Base-by-base conservation (phyloP, 2,888 invertebrate species). In the Branchellion lobata region DNA sequence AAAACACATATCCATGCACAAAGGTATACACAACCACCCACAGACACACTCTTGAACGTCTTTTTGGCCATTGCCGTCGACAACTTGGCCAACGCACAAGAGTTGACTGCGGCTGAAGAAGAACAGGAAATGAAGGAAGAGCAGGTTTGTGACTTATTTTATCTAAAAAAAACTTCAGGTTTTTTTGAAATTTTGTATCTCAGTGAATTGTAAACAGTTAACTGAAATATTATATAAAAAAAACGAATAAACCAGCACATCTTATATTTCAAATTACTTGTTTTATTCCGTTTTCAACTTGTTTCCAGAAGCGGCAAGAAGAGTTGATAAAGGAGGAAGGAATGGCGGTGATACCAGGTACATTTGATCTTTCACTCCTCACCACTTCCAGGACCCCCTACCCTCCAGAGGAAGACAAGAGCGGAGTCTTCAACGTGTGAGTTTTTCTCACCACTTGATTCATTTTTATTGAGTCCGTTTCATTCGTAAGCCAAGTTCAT, bases 41-140 rank as follows among this genome's bases (percentile, higher is more conserved):
- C 82, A 90, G 90, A 99, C 90, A 99, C 99, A 83, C 92, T 99
- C 90, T 92, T 99, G 87, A 99, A 99, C 90, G 99, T 99, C 89
- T 99, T 99, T 93, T 95, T 99, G 94, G 99, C 99, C 91, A 99
- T 99, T 92, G 99, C 99, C 90, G 99, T 90, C 86, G 99, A 99
- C 91, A 99, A 99, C 90, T 93, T 99, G 91, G 98, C 99, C 86
- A 99, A 99, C 88, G 99, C 99, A 84, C 94, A 96, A 90, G 99
- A 99, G 90, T 91, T 99, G 86, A 99, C 99, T 86, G 98, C 98
- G 85, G 98, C 99, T 90, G 98, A 87, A 78, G 97, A 98, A 89
- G 95, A 96, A 33, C 79, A 79, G 40, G 79, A 79, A 51, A 33
- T 75, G 74, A 79, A 79, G 33, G 79, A 79, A n/a, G 79, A 79